phyloP scores from a whole-genome alignment of 2,888 invertebrate species.

The Torymus auratus region DNA sequence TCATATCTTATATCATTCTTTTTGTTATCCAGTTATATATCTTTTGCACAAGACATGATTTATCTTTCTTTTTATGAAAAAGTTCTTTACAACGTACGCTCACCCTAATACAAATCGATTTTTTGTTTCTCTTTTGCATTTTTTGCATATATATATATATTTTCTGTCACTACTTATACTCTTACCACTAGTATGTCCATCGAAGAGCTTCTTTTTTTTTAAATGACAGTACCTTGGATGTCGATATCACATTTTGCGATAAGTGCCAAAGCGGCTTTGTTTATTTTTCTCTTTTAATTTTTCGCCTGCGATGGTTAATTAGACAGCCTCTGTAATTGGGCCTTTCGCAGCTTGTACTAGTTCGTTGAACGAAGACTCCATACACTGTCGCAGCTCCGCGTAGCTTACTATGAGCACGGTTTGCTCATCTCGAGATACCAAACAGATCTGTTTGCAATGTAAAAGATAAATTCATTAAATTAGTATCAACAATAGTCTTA shows the following conservation, averaged over 20 bases:
- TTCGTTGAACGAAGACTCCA: constrained; percentile 94
- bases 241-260: constrained; percentile 75
- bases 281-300: constrained; percentile 1
- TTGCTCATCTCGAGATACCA: constrained; percentile 97
- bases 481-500: neutral
- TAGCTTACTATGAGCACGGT: constrained; percentile 97
- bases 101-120: constrained; percentile 45
- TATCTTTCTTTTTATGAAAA: constrained; percentile 48
- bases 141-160: constrained; percentile 12
- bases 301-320: constrained; percentile 25
- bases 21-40: constrained; percentile 43
- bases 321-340: constrained; percentile 50
- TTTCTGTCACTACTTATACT: constrained; percentile 47
- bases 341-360: constrained; percentile 72
- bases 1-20: constrained; percentile 60
- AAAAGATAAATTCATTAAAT: constrained; percentile 36
- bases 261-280: constrained; percentile 58
- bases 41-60: constrained; percentile 36
- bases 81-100: constrained; percentile 53
- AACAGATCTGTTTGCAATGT: constrained; percentile 84
- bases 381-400: constrained; percentile 95
- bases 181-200: constrained; percentile 56
- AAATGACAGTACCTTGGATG: constrained; percentile 72
- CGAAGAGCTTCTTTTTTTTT: constrained; percentile 52
- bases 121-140: constrained; percentile 32